Evolutionary conservation across 2,797 vertebrate genomes (phyloP).

Genomic region (Thripadectes ignobilis): DNA sequence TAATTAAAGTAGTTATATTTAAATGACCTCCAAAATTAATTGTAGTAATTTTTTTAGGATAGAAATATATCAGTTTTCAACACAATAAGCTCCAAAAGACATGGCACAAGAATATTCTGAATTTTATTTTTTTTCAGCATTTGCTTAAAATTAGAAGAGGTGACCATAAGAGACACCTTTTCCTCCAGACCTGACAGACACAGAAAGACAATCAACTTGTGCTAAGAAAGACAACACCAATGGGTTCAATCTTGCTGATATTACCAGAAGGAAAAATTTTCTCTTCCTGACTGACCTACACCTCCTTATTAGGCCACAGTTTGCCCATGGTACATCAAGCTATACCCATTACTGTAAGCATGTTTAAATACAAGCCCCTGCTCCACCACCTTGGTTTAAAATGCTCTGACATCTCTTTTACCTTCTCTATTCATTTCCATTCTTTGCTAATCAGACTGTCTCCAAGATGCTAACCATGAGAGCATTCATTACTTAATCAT

Average conservation of each 20-base stretch:
- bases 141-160: not conserved
- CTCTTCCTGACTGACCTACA: not conserved
- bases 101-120: not conserved
- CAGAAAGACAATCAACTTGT: rapidly evolving
- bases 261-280: not conserved
- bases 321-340: not conserved
- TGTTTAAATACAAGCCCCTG: not conserved
- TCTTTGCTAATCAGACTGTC: not conserved
- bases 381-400: not conserved
- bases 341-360: not conserved
- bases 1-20: not conserved
- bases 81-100: not conserved
- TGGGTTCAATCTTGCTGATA: not conserved
- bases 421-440: not conserved
- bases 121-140: not conserved
- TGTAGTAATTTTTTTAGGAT: not conserved
- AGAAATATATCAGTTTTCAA: not conserved
- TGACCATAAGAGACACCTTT: not conserved
- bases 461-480: not conserved
- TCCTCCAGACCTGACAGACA: not conserved
- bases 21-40: not conserved
- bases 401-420: not conserved
- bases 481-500: not conserved
- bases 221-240: not conserved
- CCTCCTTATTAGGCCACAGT: not conserved